Evolutionary conservation across 2,113 vertebrate genomes (phyloP), one percentile per base, ranked within the genome.

Genomic region (Plecturocebus donacophilus): DNA sequence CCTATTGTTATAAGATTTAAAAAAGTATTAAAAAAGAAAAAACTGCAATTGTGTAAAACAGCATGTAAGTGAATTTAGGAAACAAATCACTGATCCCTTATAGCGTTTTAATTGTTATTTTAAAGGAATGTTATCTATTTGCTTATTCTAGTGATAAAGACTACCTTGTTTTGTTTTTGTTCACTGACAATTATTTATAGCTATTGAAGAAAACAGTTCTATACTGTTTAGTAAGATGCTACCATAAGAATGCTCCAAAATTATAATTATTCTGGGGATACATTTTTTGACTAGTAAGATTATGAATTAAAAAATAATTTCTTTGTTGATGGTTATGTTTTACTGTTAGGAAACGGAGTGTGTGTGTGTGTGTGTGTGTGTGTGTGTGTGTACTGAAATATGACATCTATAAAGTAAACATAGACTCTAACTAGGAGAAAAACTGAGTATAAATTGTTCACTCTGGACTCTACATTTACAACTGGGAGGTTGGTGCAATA

Each of bases 371-470:
- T 66, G 32, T 66, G n/a, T 42, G 66, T 77, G 68, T 45, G 68
- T 84, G 85, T 68, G 56, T 42, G 42, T 73, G 90, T 84, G 88
- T 91, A 93, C 0, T 96, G 77, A 91, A 93, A 93, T 71, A 89
- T 45, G 71, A 66, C 86, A 38, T 77, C 27, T 96, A 32, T 47
- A 90, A 96, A 85, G 56, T 92, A 90, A 95, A 94, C 35, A 89
- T 84, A 85, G 83, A 88, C 52, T 90, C 94, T 42, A 95, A 35
- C 42, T 90, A 89, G 40, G 64, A 71, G 23, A 68, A 23, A 90
- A 66, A 84, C 0, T 68, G 45, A 70, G 27, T 45, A 88, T 75
- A 92, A 79, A 73, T 2, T 21, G 23, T 20, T n/a, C 13, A 83
- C 32, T 92, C n/a, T 87, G 52, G 87, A 85, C 7, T 94, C 71